These are phyloP conservation scores for Eupelmus urozonus DNA, from an alignment of 2,888 invertebrate genomes.

Conservation along the genomic window DNA sequence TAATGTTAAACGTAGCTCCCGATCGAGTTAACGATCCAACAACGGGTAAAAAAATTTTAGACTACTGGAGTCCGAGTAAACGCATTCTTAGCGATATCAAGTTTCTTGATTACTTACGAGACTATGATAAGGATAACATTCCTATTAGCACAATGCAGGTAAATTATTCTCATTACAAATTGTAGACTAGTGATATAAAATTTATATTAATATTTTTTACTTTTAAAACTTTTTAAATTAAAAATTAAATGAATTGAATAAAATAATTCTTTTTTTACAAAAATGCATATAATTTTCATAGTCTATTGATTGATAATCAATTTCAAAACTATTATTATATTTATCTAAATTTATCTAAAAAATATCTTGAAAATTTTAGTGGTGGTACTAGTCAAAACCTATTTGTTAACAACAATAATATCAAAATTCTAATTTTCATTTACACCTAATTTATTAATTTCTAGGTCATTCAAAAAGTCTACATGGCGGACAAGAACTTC, in stretches of 20 bases:
- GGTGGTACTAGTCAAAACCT: too few species aligned
- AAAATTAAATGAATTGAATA: too few species aligned
- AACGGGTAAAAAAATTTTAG: conserved; percentile 84
- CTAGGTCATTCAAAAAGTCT: conserved; percentile 67
- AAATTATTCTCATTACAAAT: too few species aligned
- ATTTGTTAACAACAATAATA: too few species aligned
- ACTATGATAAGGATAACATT: conserved; percentile 92
- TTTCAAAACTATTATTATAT: too few species aligned
- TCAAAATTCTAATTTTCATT: too few species aligned
- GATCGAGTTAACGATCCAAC: conserved; percentile 87
- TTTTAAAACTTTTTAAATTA: neutral
- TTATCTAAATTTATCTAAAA: too few species aligned
- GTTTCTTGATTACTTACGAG: conserved; percentile 86
- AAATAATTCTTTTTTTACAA: too few species aligned
- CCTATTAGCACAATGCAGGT: conserved; percentile 85
- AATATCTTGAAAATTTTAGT: too few species aligned
- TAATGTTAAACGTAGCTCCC: conserved; percentile 88
- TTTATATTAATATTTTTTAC: neutral
- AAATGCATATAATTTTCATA: too few species aligned
- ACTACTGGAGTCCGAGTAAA: conserved; percentile 93
- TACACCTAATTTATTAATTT: conserved; percentile 6
- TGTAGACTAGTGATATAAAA: too few species aligned
- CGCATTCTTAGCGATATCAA: conserved; percentile 88
- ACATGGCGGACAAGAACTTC: conserved; percentile 84
- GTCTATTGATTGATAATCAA: too few species aligned